These are phyloP conservation scores for Nowickia ferox DNA, from an alignment of 2,888 invertebrate species.

Conservation along the genomic window DNA sequence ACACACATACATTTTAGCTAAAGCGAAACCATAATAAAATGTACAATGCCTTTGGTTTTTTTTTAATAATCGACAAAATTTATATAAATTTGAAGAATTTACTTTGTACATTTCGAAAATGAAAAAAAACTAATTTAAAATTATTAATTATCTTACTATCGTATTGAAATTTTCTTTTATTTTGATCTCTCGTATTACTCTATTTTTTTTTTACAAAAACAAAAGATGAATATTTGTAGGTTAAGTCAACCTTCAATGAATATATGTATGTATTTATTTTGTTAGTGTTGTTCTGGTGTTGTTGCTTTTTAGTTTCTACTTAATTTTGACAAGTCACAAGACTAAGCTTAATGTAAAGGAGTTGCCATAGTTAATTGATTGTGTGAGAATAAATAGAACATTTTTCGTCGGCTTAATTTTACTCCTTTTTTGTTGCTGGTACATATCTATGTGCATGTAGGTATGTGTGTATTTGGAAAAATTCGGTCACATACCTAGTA, in stretches of 20 bases:
- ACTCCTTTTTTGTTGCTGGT: not conserved
- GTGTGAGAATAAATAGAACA: not conserved
- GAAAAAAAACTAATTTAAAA: not conserved
- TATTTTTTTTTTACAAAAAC: not conserved
- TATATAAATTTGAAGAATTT: not conserved
- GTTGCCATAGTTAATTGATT: constrained; percentile 60
- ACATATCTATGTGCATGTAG: not conserved
- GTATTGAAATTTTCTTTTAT: not conserved
- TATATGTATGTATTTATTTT: constrained; percentile 57
- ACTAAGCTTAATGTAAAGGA: constrained; percentile 62
- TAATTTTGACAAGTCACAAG: constrained; percentile 73
- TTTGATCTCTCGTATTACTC: constrained; percentile 5
- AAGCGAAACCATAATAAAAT: constrained; percentile 15
- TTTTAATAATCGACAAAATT: not conserved
- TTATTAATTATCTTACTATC: not conserved
- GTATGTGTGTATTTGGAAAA: not conserved
- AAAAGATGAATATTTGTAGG: constrained; percentile 59
- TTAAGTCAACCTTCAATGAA: constrained; percentile 67
- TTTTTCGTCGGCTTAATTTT: not conserved
- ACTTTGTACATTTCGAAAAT: not conserved
- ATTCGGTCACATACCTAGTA: not conserved
- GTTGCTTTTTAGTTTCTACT: constrained; percentile 63
- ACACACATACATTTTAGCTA: not conserved
- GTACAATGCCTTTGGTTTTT: constrained; percentile 17
- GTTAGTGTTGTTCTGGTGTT: constrained; percentile 15